Conservation (phyloP, 23 tunicate species). For the Ciona savignyi region DNA sequence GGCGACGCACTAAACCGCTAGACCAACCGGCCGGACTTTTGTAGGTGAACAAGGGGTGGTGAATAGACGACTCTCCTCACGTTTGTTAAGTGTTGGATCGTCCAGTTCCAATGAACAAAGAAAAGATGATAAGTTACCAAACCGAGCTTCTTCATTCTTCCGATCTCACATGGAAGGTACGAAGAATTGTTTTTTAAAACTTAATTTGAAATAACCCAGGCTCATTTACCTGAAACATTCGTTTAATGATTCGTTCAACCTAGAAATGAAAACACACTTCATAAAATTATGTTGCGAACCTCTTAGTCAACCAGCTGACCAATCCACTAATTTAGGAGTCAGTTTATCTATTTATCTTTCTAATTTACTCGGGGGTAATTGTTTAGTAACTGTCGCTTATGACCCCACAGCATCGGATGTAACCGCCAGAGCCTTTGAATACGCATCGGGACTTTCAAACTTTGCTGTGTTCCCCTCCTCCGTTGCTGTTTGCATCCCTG, state of each 20-base stretch:
- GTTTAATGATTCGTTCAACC: too few relatives aligned
- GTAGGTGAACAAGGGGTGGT: neutral
- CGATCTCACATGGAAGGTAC: neutral
- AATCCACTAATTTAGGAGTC: too few relatives aligned
- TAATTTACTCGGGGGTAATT: too few relatives aligned
- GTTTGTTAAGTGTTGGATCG: slow-evolving; percentile 11
- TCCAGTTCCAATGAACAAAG: neutral
- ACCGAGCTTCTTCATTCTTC: slow-evolving; percentile 2
- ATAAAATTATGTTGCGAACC: neutral
- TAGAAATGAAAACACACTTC: neutral
- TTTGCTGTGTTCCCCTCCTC: slow-evolving; percentile 69
- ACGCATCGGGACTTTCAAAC: slow-evolving; percentile 1
- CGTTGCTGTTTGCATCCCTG: slow-evolving; percentile 72
- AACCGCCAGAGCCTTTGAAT: neutral
- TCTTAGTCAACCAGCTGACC: too few relatives aligned
- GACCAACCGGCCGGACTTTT: too few relatives aligned
- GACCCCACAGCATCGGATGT: too few relatives aligned
- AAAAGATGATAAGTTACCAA: slow-evolving; percentile 2
- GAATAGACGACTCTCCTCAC: slow-evolving; percentile 22
- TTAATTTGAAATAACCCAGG: neutral
- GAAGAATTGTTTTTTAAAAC: too few relatives aligned
- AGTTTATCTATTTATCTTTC: too few relatives aligned
- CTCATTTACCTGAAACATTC: too few relatives aligned
- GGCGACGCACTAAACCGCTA: too few relatives aligned
- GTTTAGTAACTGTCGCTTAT: too few relatives aligned